Evolutionary conservation across 2,113 vertebrate genomes (phyloP).

Genomic region (Sylvia atricapilla): DNA sequence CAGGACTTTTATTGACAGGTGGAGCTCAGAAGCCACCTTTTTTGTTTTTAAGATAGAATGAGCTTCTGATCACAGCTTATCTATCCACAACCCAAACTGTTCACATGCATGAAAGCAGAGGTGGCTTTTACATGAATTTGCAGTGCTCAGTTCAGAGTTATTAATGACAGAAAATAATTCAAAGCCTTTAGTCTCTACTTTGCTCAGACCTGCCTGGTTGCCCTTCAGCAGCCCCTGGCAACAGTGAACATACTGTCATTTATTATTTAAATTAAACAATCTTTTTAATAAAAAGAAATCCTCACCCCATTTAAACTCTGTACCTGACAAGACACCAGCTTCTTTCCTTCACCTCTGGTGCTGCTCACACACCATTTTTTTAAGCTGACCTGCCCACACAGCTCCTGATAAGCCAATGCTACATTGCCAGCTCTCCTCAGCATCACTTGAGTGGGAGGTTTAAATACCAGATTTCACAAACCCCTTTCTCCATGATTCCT

Average conservation of each 20-base stretch:
- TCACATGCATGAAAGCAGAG: background rate
- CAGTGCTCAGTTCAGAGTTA: background rate
- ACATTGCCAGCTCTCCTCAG: constrained; percentile 6
- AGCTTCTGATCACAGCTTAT: background rate
- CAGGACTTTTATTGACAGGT: background rate
- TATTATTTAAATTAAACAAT: background rate
- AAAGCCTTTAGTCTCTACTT: background rate
- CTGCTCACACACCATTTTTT: background rate
- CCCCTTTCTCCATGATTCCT: background rate
- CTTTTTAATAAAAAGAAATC: background rate
- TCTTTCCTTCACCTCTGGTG: background rate
- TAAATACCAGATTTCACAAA: constrained; percentile 23
- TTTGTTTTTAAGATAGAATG: background rate
- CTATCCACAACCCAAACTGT: background rate
- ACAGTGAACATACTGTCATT: background rate
- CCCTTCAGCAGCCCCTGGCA: background rate
- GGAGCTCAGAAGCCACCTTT: background rate
- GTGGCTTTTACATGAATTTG: background rate
- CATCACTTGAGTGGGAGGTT: constrained; percentile 39
- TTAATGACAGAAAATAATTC: constrained; percentile 14
- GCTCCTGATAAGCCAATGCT: constrained; percentile 34
- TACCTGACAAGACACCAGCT: background rate
- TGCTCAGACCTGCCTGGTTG: background rate
- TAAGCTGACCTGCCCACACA: background rate
- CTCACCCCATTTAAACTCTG: background rate